Evolutionary conservation across 2,797 vertebrate genomes (phyloP), one percentile per base, ranked within the genome.

Genomic region (Jordanella pulchra): DNA sequence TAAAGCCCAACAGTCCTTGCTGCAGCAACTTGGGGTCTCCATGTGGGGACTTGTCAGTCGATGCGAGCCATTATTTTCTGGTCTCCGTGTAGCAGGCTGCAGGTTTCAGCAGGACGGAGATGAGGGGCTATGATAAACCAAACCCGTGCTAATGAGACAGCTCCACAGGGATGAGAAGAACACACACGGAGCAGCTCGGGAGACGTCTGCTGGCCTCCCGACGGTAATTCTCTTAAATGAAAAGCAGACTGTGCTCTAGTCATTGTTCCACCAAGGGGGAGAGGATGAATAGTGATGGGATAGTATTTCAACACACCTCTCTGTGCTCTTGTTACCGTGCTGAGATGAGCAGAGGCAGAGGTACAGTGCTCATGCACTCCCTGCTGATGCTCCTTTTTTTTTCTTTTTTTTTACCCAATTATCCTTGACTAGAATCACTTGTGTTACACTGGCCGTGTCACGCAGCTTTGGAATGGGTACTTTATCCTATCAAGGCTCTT

Each of bases 141-240:
- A 86, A 69, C 80, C 78, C 64, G 88, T 87, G 91, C 93, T 93
- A 94, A 94, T 94, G 93, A 94, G 91, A 89, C 87, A 92, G 86
- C 93, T 88, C 93, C 84, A 89, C 90, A 65, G 92, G 91, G 91
- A 91, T 86, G 85, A 86, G 84, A 76, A 81, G 92, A 93, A 93
- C 93, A 92, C 92, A 93, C 93, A 94, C 91, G 71, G 84, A 91
- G 90, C 82, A 71, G 80, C 87, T 88, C 87, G 42, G 87, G 90
- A 92, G 89, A 91, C 67, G 88, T 90, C 91, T 91, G 86, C 86
- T 75, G 84, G 87, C 89, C 88, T 91, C 90, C 90, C 88, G 74
- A 89, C 90, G 90, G 92, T 93, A 91, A 92, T 92, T 92, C 90
- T 77, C 79, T 85, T 90, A 94, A 94, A 94, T 93, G 87, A 93